A percentile compares a stretch with the other conserved stretches of the same genome.
Conservation (phyloP, 2,113 vertebrate genomes). For the Catharus bicknelli region DNA sequence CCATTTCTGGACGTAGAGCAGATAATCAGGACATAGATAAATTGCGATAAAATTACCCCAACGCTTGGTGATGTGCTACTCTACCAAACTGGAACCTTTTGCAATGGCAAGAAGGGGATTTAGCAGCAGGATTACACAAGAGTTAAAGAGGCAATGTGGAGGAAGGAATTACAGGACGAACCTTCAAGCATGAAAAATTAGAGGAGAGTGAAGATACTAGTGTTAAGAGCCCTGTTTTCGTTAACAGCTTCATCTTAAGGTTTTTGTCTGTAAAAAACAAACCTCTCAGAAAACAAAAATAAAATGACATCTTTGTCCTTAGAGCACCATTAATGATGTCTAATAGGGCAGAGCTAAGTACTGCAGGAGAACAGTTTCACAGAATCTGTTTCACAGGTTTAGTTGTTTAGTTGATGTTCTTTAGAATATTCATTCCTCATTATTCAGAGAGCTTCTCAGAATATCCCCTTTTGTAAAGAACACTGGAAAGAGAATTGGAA, state of each 20-base stretch:
- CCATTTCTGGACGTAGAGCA: background rate
- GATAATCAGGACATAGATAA: background rate
- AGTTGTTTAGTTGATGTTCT: background rate
- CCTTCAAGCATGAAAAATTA: background rate
- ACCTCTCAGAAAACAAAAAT: background rate
- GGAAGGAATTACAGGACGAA: background rate
- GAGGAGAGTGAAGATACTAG: background rate
- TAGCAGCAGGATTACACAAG: background rate
- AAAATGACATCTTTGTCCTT: background rate
- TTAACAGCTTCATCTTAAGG: background rate
- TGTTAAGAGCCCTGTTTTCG: background rate
- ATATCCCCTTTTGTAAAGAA: background rate
- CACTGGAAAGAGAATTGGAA: background rate
- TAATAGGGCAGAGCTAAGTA: background rate
- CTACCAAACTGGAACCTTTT: background rate
- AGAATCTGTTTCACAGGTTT: background rate
- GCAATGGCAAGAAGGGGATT: background rate
- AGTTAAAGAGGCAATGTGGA: background rate
- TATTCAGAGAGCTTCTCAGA: conserved; percentile 1
- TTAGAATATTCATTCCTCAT: conserved; percentile 21
- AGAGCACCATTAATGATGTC: background rate
- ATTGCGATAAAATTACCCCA: background rate
- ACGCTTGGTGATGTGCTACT: background rate
- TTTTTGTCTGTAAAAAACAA: background rate
- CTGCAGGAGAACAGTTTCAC: background rate